Conservation (phyloP, 2,797 vertebrate species). For the Sandelia bainsii region DNA sequence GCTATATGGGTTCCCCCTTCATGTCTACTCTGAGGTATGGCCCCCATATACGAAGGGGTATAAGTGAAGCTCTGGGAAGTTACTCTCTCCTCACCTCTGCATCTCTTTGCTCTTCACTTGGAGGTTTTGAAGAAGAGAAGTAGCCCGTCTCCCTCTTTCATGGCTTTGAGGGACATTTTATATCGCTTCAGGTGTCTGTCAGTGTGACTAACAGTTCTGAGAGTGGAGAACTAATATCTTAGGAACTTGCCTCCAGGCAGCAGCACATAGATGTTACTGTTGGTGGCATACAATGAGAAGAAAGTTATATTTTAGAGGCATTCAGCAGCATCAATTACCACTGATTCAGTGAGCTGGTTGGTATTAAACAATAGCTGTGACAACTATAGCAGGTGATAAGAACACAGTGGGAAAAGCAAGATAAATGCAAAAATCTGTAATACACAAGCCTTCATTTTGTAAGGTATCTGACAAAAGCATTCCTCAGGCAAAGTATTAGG, state of each 20-base stretch:
- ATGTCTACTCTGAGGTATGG: slow-evolving; percentile 81
- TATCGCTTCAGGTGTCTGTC: slow-evolving; percentile 82
- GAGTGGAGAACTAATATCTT: slow-evolving; percentile 80
- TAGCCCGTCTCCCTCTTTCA: slow-evolving; percentile 70
- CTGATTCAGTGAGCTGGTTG: slow-evolving; percentile 53
- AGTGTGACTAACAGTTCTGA: slow-evolving; percentile 82
- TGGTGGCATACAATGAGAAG: slow-evolving; percentile 69
- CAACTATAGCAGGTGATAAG: slow-evolving; percentile 48
- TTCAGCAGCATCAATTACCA: slow-evolving; percentile 61
- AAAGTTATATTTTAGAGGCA: slow-evolving; percentile 61
- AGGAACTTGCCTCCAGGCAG: slow-evolving; percentile 77
- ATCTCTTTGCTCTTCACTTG: slow-evolving; percentile 69
- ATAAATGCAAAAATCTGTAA: slow-evolving; percentile 58
- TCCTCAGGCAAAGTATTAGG: slow-evolving; percentile 33
- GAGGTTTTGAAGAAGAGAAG: slow-evolving; percentile 80
- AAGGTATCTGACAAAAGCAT: slow-evolving; percentile 48
- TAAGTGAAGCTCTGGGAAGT: slow-evolving; percentile 78
- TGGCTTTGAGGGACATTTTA: slow-evolving; percentile 83
- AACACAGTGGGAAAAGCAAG: slow-evolving; percentile 36
- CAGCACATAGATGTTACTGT: slow-evolving; percentile 72
- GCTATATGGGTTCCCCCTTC: slow-evolving; percentile 82
- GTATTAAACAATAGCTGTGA: slow-evolving; percentile 69
- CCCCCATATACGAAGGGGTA: slow-evolving; percentile 79
- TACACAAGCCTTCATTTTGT: slow-evolving; percentile 42
- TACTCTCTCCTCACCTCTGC: slow-evolving; percentile 60